Conservation (phyloP, 2,113 vertebrate species). For the Corynorhinus townsendii region DNA sequence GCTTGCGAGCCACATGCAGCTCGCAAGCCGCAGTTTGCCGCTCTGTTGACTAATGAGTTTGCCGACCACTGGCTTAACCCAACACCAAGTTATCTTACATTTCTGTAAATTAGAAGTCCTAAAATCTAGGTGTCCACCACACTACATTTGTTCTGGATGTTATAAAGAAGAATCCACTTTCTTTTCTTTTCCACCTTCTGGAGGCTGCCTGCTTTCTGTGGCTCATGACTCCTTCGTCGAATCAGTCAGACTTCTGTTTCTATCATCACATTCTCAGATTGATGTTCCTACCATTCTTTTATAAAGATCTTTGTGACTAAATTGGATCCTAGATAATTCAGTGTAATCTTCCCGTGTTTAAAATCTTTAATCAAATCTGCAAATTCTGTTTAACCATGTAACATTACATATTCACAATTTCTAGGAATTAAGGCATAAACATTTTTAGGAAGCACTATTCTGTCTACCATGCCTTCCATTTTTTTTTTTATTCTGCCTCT, state of each 20-base stretch:
- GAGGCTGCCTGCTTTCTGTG: neutral
- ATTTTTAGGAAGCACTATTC: neutral
- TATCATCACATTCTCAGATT: neutral
- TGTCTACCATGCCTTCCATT: neutral
- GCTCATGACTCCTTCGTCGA: accelerated
- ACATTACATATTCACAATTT: neutral
- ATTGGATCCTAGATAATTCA: neutral
- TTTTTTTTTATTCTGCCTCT: neutral
- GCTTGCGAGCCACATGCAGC: no score
- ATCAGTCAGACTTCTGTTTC: neutral
- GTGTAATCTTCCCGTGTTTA: neutral
- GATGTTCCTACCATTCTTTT: neutral
- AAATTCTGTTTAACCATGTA: neutral
- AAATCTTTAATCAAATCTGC: neutral
- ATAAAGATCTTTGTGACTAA: neutral
- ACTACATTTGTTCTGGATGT: neutral
- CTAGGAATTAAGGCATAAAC: neutral
- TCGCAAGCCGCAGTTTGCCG: no score
- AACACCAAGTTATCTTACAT: neutral
- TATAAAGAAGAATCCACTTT: neutral
- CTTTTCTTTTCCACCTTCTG: neutral
- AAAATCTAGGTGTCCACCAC: neutral
- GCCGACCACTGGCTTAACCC: neutral
- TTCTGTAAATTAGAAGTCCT: neutral
- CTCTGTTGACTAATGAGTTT: no score